phyloP scores from a whole-genome alignment of 2,888 invertebrate genomes.

The Patella depressa region DNA sequence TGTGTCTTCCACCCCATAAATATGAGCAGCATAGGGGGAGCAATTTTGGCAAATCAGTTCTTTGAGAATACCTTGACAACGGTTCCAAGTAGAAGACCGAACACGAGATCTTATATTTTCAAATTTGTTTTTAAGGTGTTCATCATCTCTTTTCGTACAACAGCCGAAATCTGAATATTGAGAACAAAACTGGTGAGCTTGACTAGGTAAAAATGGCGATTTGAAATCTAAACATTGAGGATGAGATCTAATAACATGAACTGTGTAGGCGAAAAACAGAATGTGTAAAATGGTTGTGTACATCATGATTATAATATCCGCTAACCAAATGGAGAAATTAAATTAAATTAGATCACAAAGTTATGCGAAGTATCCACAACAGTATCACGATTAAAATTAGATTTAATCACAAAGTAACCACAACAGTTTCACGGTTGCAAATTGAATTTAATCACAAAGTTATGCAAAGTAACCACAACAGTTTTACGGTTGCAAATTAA shows the following conservation, averaged over 20 bases:
- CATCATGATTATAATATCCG: too few species aligned
- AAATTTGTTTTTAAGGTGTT: conserved; percentile 38
- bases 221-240: conserved; percentile 66
- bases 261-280: too few species aligned
- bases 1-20: conserved; percentile 60
- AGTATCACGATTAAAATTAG: too few species aligned
- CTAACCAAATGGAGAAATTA: too few species aligned
- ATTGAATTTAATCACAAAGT: too few species aligned
- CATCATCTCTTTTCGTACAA: conserved; percentile 55
- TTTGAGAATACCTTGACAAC: conserved; percentile 48
- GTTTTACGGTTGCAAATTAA: too few species aligned
- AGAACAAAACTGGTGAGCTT: conserved; percentile 53
- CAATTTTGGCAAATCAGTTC: conserved; percentile 64
- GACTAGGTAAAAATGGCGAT: conserved; percentile 58
- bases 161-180: conserved; percentile 62
- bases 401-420: too few species aligned
- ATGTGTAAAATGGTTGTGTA: too few species aligned
- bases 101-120: conserved; percentile 34
- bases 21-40: conserved; percentile 67
- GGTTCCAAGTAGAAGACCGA: conserved; percentile 29
- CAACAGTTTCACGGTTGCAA: too few species aligned
- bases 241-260: conserved; percentile 37
- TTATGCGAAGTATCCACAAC: too few species aligned
- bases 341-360: too few species aligned
- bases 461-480: too few species aligned